These are phyloP conservation scores for Noctilio leporinus DNA, from an alignment of 2,113 vertebrate species.

Conservation along the genomic window DNA sequence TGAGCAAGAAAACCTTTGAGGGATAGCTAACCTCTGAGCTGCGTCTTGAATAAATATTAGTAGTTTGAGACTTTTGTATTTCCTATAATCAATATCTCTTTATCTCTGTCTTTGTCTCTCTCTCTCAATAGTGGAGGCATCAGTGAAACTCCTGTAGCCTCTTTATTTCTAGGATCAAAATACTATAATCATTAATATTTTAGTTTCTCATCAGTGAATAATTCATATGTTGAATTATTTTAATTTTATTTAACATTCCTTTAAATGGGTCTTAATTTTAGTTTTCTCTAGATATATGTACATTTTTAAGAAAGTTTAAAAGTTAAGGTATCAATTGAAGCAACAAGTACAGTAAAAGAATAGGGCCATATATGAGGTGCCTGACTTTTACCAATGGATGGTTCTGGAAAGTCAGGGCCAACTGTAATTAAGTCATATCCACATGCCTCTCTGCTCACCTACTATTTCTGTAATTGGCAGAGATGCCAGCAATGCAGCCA, in stretches of 20 bases:
- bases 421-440: not conserved
- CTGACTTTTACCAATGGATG: not conserved
- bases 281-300: not conserved
- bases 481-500: not conserved
- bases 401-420: not conserved
- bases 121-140: not conserved
- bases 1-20: not conserved
- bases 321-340: not conserved
- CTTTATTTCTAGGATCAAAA: not conserved
- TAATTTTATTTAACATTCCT: not conserved
- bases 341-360: not conserved
- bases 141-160: not conserved
- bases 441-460: not conserved
- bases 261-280: not conserved
- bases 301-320: not conserved
- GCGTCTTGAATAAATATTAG: not conserved
- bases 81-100: not conserved
- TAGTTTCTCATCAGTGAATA: not conserved
- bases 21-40: not conserved
- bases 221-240: not conserved
- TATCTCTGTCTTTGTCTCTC: not conserved
- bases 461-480: not conserved
- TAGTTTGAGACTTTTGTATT: not conserved
- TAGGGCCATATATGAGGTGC: not conserved
- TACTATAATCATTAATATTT: not conserved